Conservation (phyloP, 2,113 vertebrate genomes). For the Otis tarda region DNA sequence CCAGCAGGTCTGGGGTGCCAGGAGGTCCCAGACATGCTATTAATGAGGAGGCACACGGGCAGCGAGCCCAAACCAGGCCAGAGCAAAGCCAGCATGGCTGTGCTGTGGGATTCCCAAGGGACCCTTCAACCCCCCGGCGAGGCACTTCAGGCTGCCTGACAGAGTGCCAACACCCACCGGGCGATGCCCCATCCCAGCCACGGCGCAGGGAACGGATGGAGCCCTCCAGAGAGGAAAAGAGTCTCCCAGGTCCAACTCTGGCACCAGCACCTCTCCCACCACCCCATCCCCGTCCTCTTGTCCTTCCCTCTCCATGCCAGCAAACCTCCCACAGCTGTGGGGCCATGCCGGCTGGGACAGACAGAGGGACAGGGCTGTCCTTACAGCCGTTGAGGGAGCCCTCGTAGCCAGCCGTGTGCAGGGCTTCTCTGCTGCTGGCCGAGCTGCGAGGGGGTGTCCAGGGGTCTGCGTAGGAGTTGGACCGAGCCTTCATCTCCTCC, state of each 20-base stretch:
- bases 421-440: slow-evolving; percentile 93
- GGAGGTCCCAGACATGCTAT: not conserved
- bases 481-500: slow-evolving; percentile 99
- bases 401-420: slow-evolving; percentile 87
- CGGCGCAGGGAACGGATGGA: not conserved
- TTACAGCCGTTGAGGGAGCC: slow-evolving; percentile 96
- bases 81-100: rapidly evolving
- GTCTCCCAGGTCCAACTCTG: not conserved
- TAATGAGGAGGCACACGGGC: not conserved
- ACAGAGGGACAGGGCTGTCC: not conserved
- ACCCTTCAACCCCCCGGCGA: not conserved
- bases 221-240: not conserved
- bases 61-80: not conserved
- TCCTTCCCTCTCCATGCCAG: not conserved
- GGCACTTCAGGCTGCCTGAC: not conserved
- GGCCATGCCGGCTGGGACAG: rapidly evolving
- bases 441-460: slow-evolving; percentile 95
- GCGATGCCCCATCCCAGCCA: not conserved
- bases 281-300: not conserved
- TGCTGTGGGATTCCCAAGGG: not conserved
- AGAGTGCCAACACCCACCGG: rapidly evolving
- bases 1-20: not conserved
- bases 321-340: not conserved
- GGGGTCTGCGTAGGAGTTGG: slow-evolving; percentile 93
- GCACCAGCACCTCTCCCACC: not conserved